Base-by-base conservation (phyloP, 2,113 vertebrate genomes). In the Aramus guarauna region DNA sequence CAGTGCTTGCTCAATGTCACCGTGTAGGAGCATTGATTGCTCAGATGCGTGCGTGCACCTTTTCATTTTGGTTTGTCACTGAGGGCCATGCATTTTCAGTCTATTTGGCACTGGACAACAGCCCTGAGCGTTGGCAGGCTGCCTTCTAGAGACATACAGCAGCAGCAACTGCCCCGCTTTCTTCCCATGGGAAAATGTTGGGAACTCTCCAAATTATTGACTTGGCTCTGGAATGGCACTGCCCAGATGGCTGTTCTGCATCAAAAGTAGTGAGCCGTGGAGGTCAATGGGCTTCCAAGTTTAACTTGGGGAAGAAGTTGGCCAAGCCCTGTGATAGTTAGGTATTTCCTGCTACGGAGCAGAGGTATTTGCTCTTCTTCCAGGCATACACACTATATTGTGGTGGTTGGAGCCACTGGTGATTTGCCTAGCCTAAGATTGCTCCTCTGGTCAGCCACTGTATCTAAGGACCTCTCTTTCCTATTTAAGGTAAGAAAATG, bases 141-240 rank as follows among this genome's bases (percentile, higher is more conserved):
- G 95, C 94, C 91, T 95, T 82, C 66, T 29, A 39, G 68, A 95
- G 60, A 64, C 53, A n/a, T 39, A 56, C 36, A 89, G 80, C 89
- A 96, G 64, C 85, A 95, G 80, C 83, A 92, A 91, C 92, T 92
- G 94, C 58, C 86, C 88, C 75, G 95, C 86, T 94, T 92, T 86
- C 86, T 95, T 92, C 91, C 41, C 26, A 8, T 56, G 43, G 73
- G 86, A 91, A 90, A 87, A 91, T 15, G 11, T 37, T 95, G 96
- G 95, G 56, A 94, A 89, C 27, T 67, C 37, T 94, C 94, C 91
- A 94, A 41, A 87, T 94, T 72, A 73, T 76, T 0, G 0, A 16
- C 76, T 82, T 97, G 96, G 69, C 91, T 94, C 43, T 74, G 45
- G 36, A 91, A 58, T 8, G 45, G 47, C 58, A 81, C 74, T 90